A percentile compares a stretch with the other conserved stretches of the same genome.
phyloP scores from a whole-genome alignment of 2,113 vertebrate genomes.

The Bufo bufo region DNA sequence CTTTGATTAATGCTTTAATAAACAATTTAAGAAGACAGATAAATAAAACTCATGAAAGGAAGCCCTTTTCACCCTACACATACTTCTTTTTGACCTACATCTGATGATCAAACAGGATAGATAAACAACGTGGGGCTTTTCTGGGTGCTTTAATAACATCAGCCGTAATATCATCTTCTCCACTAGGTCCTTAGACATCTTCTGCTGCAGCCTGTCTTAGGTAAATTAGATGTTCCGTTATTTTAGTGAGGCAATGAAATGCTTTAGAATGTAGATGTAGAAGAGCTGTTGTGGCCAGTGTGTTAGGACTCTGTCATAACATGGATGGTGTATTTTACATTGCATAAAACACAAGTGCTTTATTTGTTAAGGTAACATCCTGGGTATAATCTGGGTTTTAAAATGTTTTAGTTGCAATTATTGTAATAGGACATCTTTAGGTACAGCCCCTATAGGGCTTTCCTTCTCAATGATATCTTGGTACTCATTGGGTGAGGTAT shows the following conservation, averaged over 20 bases:
- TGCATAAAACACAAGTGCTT: not conserved
- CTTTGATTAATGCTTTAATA: slow-evolving; percentile 51
- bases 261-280: not conserved
- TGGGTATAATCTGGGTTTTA: too few relatives aligned
- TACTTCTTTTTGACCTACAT: slow-evolving; percentile 32
- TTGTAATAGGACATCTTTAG: too few relatives aligned
- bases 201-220: not conserved
- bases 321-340: not conserved
- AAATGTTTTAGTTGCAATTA: too few relatives aligned
- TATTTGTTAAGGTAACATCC: too few relatives aligned
- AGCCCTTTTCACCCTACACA: slow-evolving; percentile 1
- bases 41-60: slow-evolving; percentile 31
- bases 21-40: slow-evolving; percentile 41
- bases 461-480: too few relatives aligned
- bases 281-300: not conserved
- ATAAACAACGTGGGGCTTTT: slow-evolving; percentile 2
- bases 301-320: too few relatives aligned
- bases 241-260: not conserved
- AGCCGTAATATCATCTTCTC: not conserved
- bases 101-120: not conserved
- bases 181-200: not conserved
- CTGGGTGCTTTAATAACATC: slow-evolving; percentile 19
- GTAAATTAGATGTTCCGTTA: slow-evolving; percentile 13
- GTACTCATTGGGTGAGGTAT: too few relatives aligned
- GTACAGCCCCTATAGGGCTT: too few relatives aligned